Base-by-base conservation (phyloP, 2,113 vertebrate species). In the Pagrus major region DNA sequence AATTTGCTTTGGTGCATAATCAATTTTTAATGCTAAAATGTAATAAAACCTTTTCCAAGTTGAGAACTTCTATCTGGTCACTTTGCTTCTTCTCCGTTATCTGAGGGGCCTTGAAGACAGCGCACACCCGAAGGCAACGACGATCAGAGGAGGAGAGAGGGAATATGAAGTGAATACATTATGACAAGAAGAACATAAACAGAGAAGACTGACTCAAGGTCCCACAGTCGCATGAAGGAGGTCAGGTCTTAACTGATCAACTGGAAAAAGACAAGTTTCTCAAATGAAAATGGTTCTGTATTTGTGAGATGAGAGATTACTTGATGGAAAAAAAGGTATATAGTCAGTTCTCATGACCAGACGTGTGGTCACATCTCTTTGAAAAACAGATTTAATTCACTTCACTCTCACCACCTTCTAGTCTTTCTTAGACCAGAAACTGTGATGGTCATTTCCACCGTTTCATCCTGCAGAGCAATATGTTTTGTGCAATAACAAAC, bases 41-140 rank as follows among this genome's bases (percentile, higher is more conserved):
- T 12, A 23, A 71, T 3, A 65, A 65, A 69, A 63, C 97, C 96
- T 97, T 97, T 91, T 98, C 97, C 1, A 99, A 94, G 82, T 86
- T 95, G 87, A 98, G 95, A 47, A 93, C 93, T 75, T 95, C 94
- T 35, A 39, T 2, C 0, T 71, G 72, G 0, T n/a, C 46, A 2
- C 83, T 89, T 41, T 93, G 93, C 27, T 87, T 88, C 84, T 92
- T 90, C 42, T 95, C 74, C 0, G 69, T 73, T 29, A 35, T 85
- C 94, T 94, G 83, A 23, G 74, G 89, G 59, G 10, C 87, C 79
- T 91, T 55, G 47, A 64, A 23, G 73, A 71, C 15, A 80, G 76
- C 75, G 70, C 2, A 59, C 81, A 86, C 21, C 41, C 54, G 37
- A 29, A 69, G 23, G 71, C 12, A 55, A 1, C 15, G 33, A 52